A percentile compares a stretch with the other conserved stretches of the same genome.
These are phyloP conservation scores for Tachina grossa DNA, from an alignment of 2,888 invertebrate species.

Conservation along the genomic window DNA sequence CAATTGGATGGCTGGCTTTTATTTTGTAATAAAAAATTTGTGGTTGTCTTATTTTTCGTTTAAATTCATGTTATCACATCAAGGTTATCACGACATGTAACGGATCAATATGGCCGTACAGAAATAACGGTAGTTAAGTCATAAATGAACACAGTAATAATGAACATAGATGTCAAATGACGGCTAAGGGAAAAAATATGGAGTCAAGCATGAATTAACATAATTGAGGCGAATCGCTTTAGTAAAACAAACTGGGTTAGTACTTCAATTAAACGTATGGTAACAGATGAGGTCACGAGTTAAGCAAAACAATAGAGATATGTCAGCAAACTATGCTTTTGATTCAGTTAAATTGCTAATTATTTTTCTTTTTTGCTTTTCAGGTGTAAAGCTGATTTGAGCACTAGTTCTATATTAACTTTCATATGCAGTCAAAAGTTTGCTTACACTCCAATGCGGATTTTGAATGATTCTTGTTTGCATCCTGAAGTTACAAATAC, in stretches of 20 bases:
- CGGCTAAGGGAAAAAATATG: constrained; percentile 26
- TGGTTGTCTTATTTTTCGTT: constrained; percentile 34
- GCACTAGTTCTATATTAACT: not conserved
- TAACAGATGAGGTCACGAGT: not conserved
- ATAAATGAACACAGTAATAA: constrained; percentile 15
- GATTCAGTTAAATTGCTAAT: constrained; percentile 18
- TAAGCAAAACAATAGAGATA: no score
- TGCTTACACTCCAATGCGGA: constrained; percentile 27
- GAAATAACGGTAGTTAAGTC: constrained; percentile 41
- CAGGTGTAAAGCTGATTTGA: not conserved
- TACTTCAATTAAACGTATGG: not conserved
- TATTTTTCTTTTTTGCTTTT: not conserved
- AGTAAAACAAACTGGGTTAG: not conserved
- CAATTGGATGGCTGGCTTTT: not conserved
- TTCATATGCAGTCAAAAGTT: constrained; percentile 38
- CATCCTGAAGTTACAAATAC: no score
- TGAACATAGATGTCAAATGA: constrained; percentile 53
- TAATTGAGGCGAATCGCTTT: constrained; percentile 53
- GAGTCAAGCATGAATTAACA: constrained; percentile 61
- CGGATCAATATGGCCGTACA: constrained; percentile 75
- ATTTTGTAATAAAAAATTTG: constrained; percentile 50
- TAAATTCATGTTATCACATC: constrained; percentile 75
- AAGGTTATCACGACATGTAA: constrained; percentile 80
- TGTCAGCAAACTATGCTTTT: not conserved
- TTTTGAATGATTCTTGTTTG: not conserved